Evolutionary conservation across 1,140 invertebrate species (phyloP).

Genomic region (Heliconius himera): DNA sequence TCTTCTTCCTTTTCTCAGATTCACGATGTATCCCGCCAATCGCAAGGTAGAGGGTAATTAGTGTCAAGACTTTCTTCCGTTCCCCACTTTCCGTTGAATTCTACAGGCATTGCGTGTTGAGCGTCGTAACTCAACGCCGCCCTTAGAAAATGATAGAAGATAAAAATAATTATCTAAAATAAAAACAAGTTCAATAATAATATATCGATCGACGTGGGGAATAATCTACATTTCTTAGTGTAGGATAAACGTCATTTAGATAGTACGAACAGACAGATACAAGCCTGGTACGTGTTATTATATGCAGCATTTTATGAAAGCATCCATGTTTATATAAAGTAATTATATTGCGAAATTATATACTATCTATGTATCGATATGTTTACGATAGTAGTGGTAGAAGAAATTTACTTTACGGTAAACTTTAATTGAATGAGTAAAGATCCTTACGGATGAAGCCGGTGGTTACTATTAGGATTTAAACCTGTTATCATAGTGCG

Average conservation of each 20-base stretch:
- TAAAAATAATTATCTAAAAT: neutral
- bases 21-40: too few relatives aligned
- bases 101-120: too few relatives aligned
- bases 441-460: neutral
- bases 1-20: too few relatives aligned
- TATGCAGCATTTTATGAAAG: constrained; percentile 17
- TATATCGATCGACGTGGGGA: neutral
- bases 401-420: neutral
- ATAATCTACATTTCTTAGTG: neutral
- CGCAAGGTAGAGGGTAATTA: too few relatives aligned
- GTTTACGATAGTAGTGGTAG: neutral
- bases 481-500: too few relatives aligned
- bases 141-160: too few relatives aligned
- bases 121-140: too few relatives aligned
- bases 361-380: neutral
- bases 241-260: constrained; percentile 7
- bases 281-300: neutral
- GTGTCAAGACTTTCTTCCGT: too few relatives aligned
- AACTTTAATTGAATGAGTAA: neutral
- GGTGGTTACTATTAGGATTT: neutral
- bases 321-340: constrained; percentile 4
- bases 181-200: neutral
- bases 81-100: too few relatives aligned
- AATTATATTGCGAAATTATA: neutral
- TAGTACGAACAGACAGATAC: constrained; percentile 5